Percentiles rank a stretch among this genome's conserved stretches.
phyloP scores from a whole-genome alignment of 2,888 invertebrate species.

The Tribolium freemani region DNA sequence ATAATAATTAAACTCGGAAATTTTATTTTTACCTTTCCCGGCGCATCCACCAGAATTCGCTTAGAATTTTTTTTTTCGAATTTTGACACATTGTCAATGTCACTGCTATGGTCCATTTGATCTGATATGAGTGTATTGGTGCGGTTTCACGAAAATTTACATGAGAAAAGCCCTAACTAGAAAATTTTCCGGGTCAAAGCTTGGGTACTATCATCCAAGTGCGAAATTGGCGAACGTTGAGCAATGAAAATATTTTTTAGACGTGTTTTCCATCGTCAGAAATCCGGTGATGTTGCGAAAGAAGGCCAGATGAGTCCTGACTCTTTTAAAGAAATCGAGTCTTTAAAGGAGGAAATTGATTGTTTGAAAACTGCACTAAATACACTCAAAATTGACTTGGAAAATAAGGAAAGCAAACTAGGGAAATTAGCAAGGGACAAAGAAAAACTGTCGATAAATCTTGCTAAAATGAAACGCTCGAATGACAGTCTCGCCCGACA shows the following conservation, averaged over 20 bases:
- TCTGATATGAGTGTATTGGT: slow-evolving; percentile 8
- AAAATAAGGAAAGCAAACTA: slow-evolving; percentile 69
- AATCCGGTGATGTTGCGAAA: slow-evolving; percentile 18
- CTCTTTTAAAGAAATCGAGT: slow-evolving; percentile 57
- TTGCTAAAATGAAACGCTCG: slow-evolving; percentile 69
- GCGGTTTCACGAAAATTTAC: slow-evolving; percentile 12
- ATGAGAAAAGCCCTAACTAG: slow-evolving; percentile 22
- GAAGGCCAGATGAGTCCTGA: not conserved
- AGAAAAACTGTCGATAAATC: slow-evolving; percentile 69
- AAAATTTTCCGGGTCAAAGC: slow-evolving; percentile 22
- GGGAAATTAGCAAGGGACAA: slow-evolving; percentile 70
- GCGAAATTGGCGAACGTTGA: not conserved
- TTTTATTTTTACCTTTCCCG: no score
- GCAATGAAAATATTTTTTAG: not conserved
- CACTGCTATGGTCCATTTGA: not conserved
- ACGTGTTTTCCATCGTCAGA: slow-evolving; percentile 22
- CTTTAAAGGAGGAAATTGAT: slow-evolving; percentile 66
- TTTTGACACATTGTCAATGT: not conserved
- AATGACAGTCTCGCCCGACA: slow-evolving; percentile 70
- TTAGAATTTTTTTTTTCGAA: no score
- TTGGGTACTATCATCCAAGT: not conserved
- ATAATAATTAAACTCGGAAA: no score
- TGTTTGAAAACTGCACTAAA: slow-evolving; percentile 67
- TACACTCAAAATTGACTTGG: slow-evolving; percentile 67
- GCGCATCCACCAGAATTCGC: no score